Evolutionary conservation across 2,797 vertebrate genomes (phyloP).

Genomic region (Xyrichtys novacula): DNA sequence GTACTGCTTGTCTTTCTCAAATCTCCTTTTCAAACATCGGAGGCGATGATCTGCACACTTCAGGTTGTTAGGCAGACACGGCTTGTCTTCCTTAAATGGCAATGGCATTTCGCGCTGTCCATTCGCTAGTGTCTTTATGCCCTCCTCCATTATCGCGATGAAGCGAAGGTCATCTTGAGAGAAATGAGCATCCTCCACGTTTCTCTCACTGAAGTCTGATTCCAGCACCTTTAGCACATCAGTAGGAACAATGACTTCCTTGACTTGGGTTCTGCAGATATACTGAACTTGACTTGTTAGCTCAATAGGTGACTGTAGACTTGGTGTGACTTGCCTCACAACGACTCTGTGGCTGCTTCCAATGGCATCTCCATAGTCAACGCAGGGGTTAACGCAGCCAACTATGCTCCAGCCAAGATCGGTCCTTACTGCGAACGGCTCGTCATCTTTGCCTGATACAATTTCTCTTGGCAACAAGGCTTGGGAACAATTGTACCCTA

Average conservation of each 20-base stretch:
- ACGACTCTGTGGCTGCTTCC: conserved; percentile 2
- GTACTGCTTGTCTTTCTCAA: conserved; percentile 18
- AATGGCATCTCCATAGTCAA: not conserved
- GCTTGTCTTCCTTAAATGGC: conserved; percentile 20
- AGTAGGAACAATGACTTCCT: not conserved
- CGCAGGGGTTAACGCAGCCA: not conserved
- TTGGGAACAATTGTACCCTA: not conserved
- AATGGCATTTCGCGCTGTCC: conserved; percentile 32
- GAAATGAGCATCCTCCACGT: not conserved
- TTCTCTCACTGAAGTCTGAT: conserved; percentile 7
- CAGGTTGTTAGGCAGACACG: conserved; percentile 5
- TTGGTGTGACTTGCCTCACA: not conserved
- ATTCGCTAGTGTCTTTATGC: not conserved
- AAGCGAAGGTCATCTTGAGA: conserved; percentile 11
- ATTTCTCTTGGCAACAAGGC: not conserved
- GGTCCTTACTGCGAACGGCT: not conserved
- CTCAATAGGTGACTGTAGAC: not conserved
- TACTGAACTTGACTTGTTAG: conserved; percentile 5
- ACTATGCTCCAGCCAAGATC: conserved; percentile 14
- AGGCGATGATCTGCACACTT: conserved; percentile 6
- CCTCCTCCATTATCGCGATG: conserved; percentile 7
- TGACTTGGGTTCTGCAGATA: not conserved
- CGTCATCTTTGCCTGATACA: no score
- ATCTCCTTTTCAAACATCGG: not conserved
- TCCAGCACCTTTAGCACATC: not conserved